Evolutionary conservation across 23 tunicate species (phyloP), one percentile per base, ranked within the genome.

Genomic region (Ciona savignyi): DNA sequence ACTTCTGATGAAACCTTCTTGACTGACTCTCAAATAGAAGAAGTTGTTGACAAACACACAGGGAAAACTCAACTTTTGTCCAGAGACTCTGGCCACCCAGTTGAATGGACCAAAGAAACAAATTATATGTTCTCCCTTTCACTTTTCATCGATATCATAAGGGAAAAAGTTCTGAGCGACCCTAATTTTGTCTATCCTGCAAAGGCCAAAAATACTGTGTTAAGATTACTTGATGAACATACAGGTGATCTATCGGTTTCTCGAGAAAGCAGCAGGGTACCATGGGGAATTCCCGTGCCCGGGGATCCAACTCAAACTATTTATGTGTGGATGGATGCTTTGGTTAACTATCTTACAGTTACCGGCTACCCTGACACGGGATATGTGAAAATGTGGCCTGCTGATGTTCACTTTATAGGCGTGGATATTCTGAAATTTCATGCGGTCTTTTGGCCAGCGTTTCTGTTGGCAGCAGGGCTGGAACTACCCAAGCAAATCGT

Each of bases 311-410:
- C 74, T 21, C 98, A 92, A 25, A 74, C 84, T 34, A 65, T 92
- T 25, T 92, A 92, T 69, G 98, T 92, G 32, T 92, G 98, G 98
- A 25, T 92, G 33, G 98, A 92, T 81, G 98, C 98, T 29, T 60
- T 92, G 35, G 73, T 83, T n/a, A 92, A 92, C 48, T 92, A 92
- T 65, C 71, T 92, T 0, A 92, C 98, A 25, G 93, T 81, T 19
- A 73, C 83, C 30, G 98, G 93, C 9, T 92, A 71, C 72, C 84
- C 93, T 29, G 72, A 89, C 25, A 35, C 27, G 1, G 60, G 32
- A 3, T 79, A 63, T 67, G 15, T 49, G 0, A 33, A 60, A 62
- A 70, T 85, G 65, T 92, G 98, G 98, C 98, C 98, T 3, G 73
- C 93, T 0, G 87, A 92, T 66, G 76, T 80, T 24, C 98, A 92